Base-by-base conservation (phyloP, 2,888 invertebrate species). In the Urechis unicinctus region DNA sequence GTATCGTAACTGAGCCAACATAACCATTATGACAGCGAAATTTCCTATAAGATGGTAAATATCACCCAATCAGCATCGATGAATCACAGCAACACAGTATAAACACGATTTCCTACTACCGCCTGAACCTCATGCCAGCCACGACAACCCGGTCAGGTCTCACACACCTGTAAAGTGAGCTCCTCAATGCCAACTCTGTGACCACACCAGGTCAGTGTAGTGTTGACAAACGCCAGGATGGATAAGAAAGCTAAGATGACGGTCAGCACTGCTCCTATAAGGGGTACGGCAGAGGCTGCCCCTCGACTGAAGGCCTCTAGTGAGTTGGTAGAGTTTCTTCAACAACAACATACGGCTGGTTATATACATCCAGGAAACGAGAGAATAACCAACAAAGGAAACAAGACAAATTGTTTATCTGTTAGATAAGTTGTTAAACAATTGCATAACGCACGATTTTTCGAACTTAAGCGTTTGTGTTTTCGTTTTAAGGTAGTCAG, bases 191-290 rank as follows among this genome's bases (percentile, higher is more conserved):
- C 59, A 24, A 52, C 57, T 48, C 61, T n/a, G 29, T 53, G 46
- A n/a, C 61, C 61, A 13, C 57, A 44, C 59, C 59, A 61, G 24
- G 50, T 51, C 21, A 61, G 52, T 4, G 53, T 57, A 24, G 55
- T 42, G 52, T 61, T 61, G 29, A 59, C 30, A 25, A 53, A 53
- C 6, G 55, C 57, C 1, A 61, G 52, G 29, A 57, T 9, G 24
- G 59, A 50, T 0, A 61, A 26, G 42, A 55, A 60, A 9, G 55
- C 49, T 13, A 63, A 50, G 49, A 60, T 52, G 21, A 42, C 50
- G 2, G 49, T 47, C 4, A 52, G 26, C n/a, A 50, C 56, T 30
- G 45, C 82, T 80, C 56, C 58, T 44, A 56, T 53, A 29, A 60
- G 51, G 41, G 59, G 54, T 26, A 60, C 50, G n/a, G 58, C 53